These are phyloP conservation scores for Cryptotermes secundus DNA, from an alignment of 1,140 invertebrate genomes.

Conservation along the genomic window DNA sequence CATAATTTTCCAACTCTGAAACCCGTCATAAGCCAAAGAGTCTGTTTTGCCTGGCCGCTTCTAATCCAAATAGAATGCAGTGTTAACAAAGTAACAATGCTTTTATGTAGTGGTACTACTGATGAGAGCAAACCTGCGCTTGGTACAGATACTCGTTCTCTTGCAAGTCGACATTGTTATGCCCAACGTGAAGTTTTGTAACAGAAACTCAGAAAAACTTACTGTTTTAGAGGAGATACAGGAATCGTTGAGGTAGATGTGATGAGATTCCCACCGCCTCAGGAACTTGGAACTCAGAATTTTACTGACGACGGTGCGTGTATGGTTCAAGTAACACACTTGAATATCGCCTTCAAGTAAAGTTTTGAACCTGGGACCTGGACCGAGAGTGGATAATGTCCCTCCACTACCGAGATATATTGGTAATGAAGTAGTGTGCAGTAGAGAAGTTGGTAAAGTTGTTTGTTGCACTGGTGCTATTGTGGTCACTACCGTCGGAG, in stretches of 20 bases:
- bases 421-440: conserved; percentile 12
- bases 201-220: conserved; percentile 49
- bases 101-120: too few relatives aligned
- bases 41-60: too few relatives aligned
- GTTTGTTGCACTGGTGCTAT: conserved; percentile 1
- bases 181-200: too few relatives aligned
- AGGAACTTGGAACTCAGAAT: conserved; percentile 79
- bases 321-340: conserved; percentile 77
- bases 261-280: conserved; percentile 77
- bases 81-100: too few relatives aligned
- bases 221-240: conserved; percentile 77
- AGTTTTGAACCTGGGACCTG: conserved; percentile 71
- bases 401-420: not conserved
- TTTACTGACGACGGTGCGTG: conserved; percentile 77
- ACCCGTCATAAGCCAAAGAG: too few relatives aligned
- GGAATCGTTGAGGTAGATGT: conserved; percentile 66
- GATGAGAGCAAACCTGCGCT: too few relatives aligned
- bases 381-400: conserved; percentile 41
- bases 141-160: too few relatives aligned
- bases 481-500: not conserved
- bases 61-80: too few relatives aligned
- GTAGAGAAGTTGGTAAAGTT: not conserved
- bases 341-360: conserved; percentile 74
- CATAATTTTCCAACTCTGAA: too few relatives aligned
- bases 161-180: too few relatives aligned